Conservation (phyloP, 2,113 vertebrate genomes). For the Phylloscopus trochilus region DNA sequence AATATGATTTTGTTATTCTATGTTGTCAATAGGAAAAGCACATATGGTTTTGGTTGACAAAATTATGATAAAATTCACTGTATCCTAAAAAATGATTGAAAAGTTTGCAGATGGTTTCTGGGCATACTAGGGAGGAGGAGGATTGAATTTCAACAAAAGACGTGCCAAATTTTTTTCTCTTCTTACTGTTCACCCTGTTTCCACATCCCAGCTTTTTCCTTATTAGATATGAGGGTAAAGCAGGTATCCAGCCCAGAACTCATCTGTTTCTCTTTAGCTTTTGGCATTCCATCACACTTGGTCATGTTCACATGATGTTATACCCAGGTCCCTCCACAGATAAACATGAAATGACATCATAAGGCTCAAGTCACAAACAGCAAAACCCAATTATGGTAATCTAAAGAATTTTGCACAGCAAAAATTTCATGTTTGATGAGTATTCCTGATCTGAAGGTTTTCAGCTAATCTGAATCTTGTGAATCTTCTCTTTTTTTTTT, state of each 20-base stretch:
- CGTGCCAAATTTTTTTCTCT: constrained; percentile 68
- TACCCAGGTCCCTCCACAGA: constrained; percentile 17
- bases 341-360: constrained; percentile 51
- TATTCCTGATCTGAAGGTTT: background rate
- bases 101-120: constrained; percentile 76
- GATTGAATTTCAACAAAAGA: constrained; percentile 76
- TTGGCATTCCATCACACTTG: constrained; percentile 61
- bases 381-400: background rate
- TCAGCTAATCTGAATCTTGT: background rate
- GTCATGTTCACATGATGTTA: constrained; percentile 50
- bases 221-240: constrained; percentile 63
- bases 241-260: constrained; percentile 45
- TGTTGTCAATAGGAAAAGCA: constrained; percentile 72
- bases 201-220: constrained; percentile 55
- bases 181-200: constrained; percentile 66
- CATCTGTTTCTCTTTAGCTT: constrained; percentile 75
- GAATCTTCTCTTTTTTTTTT: background rate
- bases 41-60: constrained; percentile 80
- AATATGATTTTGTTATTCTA: constrained; percentile 78
- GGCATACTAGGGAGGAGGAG: constrained; percentile 25
- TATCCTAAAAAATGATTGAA: constrained; percentile 79
- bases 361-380: constrained; percentile 56
- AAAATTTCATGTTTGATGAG: background rate
- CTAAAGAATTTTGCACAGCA: background rate
- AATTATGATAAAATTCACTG: constrained; percentile 82